These are phyloP conservation scores for Notoglanidium macrostoma DNA, from an alignment of 2,797 vertebrate genomes.

Conservation along the genomic window DNA sequence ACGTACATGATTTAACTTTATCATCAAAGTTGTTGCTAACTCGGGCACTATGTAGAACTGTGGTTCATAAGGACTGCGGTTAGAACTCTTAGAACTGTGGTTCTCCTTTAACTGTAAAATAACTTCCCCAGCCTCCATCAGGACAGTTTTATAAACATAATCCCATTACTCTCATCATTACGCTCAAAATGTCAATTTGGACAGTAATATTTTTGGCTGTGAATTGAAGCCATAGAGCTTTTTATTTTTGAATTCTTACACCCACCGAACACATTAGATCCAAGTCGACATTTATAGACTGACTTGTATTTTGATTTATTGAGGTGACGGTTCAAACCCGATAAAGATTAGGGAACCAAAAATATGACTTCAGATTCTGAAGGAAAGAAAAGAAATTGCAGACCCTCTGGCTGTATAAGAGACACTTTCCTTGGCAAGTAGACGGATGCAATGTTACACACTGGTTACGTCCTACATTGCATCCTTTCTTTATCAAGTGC, in stretches of 20 bases:
- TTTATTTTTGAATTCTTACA: background rate
- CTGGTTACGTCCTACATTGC: background rate
- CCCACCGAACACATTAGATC: background rate
- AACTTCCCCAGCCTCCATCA: background rate
- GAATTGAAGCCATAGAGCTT: background rate
- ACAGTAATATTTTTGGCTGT: background rate
- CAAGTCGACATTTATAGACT: background rate
- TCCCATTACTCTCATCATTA: background rate
- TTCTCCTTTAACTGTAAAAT: background rate
- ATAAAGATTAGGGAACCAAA: background rate
- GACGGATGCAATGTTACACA: background rate
- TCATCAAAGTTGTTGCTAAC: background rate
- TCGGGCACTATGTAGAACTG: too few species aligned
- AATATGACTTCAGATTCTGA: background rate
- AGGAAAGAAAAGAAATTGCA: background rate
- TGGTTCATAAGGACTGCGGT: background rate
- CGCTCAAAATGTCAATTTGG: background rate
- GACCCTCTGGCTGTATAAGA: background rate
- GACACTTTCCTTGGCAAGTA: background rate
- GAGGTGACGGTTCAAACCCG: background rate
- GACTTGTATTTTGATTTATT: background rate
- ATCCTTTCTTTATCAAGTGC: background rate
- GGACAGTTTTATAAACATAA: background rate
- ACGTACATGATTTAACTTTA: too few species aligned
- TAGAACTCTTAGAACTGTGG: too few species aligned